Base-by-base conservation (phyloP, 2,888 invertebrate species). In the Drosophila sordidapex region DNA sequence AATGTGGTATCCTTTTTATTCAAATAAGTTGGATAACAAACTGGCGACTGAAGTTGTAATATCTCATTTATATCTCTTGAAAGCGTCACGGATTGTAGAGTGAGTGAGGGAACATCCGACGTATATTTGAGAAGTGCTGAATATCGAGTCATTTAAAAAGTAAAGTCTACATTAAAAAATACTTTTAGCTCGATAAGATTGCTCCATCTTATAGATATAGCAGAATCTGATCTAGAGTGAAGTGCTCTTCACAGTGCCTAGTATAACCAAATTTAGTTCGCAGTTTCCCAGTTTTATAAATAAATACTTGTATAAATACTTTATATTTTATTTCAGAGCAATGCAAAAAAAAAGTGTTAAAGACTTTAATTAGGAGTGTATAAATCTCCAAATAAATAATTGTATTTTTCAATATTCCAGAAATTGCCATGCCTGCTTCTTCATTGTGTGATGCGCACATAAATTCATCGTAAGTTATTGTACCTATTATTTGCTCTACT, bases 371-470 rank as follows among this genome's bases (percentile, higher is more conserved):
- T n/a, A n/a, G n/a, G 10, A n/a, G n/a, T 40, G 29, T 40, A 33
- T 36, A 21, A 38, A 46, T 53, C n/a, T 31, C 53, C 2, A 60
- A 35, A 31, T 35, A 15, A 27, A n/a, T 21, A 8, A 35, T 36
- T 70, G 43, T 52, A 40, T 63, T 21, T 52, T 66, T 70, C 33
- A 52, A 60, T 69, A 27, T 89, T 85, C 48, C 84, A 85, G 85
- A 79, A 60, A 38, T 59, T 69, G 78, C 56, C 54, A 85, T 85
- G 85, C 85, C 89, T 70, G 67, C 57, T 25, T 81, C 87, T 70
- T 81, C 82, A 27, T 64, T 70, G 58, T 72, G 71, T 70, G 71
- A 77, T 53, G 25, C 52, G 15, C 63, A 62, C 27, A 61, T 51
- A 21, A 78, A 65, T 56, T 66, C 80, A n/a, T 56, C 72, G 85